Conservation (phyloP, 1,140 invertebrate species). For the Camponotus pennsylvanicus region DNA sequence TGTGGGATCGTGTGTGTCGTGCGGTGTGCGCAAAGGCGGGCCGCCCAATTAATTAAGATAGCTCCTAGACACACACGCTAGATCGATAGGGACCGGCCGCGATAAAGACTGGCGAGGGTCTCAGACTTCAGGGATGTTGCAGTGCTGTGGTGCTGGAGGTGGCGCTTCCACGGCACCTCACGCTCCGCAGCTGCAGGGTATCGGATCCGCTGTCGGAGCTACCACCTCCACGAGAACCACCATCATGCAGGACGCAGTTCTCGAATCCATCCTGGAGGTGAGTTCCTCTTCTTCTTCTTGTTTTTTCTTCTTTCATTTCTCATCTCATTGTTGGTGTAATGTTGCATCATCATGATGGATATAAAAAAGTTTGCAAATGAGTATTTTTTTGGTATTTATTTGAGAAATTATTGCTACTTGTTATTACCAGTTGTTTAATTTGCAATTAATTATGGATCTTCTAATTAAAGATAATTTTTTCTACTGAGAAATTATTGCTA, state of each 20-base stretch:
- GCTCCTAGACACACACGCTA: slow-evolving; percentile 78
- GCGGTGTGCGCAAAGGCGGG: slow-evolving; percentile 61
- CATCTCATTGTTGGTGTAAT: too few species aligned
- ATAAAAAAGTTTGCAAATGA: not conserved
- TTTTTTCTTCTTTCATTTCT: too few species aligned
- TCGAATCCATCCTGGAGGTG: slow-evolving; percentile 85
- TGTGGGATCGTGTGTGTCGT: slow-evolving; percentile 65
- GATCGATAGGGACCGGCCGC: slow-evolving; percentile 78
- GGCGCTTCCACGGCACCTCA: slow-evolving; percentile 85
- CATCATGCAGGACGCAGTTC: slow-evolving; percentile 85
- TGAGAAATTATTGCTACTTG: not conserved
- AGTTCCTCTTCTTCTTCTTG: slow-evolving; percentile 43
- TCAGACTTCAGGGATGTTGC: slow-evolving; percentile 80
- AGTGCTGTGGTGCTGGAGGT: slow-evolving; percentile 86
- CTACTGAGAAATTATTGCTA: not conserved
- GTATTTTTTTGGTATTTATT: not conserved
- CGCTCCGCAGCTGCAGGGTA: slow-evolving; percentile 83
- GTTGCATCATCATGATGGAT: not conserved
- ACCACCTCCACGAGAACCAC: slow-evolving; percentile 82
- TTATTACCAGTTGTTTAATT: not conserved
- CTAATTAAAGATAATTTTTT: not conserved
- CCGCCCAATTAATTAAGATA: slow-evolving; percentile 81
- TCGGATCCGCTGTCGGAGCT: slow-evolving; percentile 81
- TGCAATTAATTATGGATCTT: not conserved
- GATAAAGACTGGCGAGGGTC: slow-evolving; percentile 75